These are phyloP conservation scores for Plagodis dolabraria DNA, from an alignment of 2,888 invertebrate genomes.

Conservation along the genomic window DNA sequence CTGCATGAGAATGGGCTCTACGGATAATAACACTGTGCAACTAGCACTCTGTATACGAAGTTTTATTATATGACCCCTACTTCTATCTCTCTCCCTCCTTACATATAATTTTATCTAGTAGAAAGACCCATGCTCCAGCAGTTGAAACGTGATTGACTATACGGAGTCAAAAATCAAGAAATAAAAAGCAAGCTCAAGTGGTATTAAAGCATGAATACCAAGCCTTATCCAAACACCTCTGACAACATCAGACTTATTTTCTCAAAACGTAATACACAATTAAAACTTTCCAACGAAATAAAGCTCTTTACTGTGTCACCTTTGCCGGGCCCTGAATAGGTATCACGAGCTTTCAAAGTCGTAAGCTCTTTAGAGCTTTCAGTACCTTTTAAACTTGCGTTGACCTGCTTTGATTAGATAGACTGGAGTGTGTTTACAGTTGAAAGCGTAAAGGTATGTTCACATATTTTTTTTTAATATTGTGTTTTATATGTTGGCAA, in stretches of 20 bases:
- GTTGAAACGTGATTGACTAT: conserved; percentile 28
- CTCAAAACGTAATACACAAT: conserved; percentile 4
- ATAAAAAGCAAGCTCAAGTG: neutral
- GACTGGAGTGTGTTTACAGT: neutral
- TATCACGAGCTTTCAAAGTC: conserved; percentile 16
- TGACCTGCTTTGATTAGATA: conserved; percentile 20
- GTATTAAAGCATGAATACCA: neutral
- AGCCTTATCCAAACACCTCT: neutral
- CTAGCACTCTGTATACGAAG: no score
- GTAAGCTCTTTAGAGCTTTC: conserved; percentile 28
- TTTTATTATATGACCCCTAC: no score
- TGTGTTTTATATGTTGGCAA: no score
- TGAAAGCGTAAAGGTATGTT: neutral
- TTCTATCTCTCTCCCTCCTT: no score
- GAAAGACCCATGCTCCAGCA: no score
- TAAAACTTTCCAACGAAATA: conserved; percentile 22
- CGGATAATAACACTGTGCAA: no score
- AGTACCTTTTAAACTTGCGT: conserved; percentile 21
- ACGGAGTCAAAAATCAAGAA: conserved; percentile 9
- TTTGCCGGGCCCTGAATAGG: conserved; percentile 12
- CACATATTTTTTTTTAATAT: no score
- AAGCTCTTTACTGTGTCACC: conserved; percentile 20
- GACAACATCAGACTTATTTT: neutral
- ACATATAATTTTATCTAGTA: no score
- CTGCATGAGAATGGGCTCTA: no score